Conservation (phyloP, 2,888 invertebrate species). For the Quadriops clusia region DNA sequence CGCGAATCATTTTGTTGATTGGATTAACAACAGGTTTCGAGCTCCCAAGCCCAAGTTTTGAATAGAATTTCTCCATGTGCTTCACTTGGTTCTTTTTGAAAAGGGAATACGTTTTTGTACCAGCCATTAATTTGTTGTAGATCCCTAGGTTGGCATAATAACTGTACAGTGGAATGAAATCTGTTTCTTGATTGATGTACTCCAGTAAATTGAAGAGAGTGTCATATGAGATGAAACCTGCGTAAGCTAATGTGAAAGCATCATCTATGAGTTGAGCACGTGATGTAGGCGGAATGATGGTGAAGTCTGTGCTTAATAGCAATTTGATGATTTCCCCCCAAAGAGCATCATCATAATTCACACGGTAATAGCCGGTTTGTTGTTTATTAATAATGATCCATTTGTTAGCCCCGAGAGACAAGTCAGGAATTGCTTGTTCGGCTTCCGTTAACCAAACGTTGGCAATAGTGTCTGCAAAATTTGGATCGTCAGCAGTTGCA, state of each 20-base stretch:
- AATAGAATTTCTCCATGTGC: too few species aligned
- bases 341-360: constrained; percentile 32
- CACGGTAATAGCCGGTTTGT: constrained; percentile 39
- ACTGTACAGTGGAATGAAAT: constrained; percentile 58
- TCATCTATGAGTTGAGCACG: constrained; percentile 41
- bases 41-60: too few species aligned
- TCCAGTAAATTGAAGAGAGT: constrained; percentile 44
- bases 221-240: constrained; percentile 37
- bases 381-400: constrained; percentile 48
- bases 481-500: constrained; percentile 18
- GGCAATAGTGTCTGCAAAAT: constrained; percentile 40
- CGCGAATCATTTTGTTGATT: too few species aligned
- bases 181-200: constrained; percentile 46
- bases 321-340: constrained; percentile 38
- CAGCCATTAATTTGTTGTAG: too few species aligned
- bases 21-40: too few species aligned
- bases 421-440: constrained; percentile 13
- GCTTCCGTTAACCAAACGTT: constrained; percentile 37
- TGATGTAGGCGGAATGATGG: constrained; percentile 43
- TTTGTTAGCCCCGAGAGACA: constrained; percentile 23
- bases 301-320: constrained; percentile 28
- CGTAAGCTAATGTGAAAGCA: constrained; percentile 9
- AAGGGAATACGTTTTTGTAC: too few species aligned
- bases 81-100: too few species aligned
- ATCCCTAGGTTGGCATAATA: too few species aligned